Evolutionary conservation across 1,140 invertebrate genomes (phyloP), one percentile per base, ranked within the genome.

Genomic region (Caenorhabditis latens): DNA sequence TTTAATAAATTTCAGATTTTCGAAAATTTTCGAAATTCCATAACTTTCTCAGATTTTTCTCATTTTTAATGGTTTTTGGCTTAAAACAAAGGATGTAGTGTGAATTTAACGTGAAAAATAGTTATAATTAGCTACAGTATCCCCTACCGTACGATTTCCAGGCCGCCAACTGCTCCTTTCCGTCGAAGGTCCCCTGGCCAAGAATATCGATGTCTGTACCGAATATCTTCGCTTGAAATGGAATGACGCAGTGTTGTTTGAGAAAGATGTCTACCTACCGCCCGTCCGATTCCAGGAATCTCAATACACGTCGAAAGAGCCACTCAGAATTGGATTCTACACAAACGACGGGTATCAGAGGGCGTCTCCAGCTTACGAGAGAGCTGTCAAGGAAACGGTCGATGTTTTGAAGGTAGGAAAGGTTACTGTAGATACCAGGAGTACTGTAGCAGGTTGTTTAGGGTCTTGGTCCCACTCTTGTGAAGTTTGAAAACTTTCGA

Each of bases 351-450:
- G 91, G 11, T 92, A 91, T 57, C 71, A 91, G 55, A 83, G 63
- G 48, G 87, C 91, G 13, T 88, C 88, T 14, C 91, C 91, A 19
- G 90, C 84, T 90, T 92, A 86, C 42, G 55, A 63, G 16, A 89
- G 92, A n/a, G 90, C 87, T n/a, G 91, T 92, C 4, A 24, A 43
- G 13, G 91, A 91, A 14, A 92, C 90, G 8, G 90, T 92, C 4
- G 82, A 89, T 14, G 91, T 85, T 53, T 84, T 92, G 71, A 85
- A 63, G 61, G 61, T 63, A n/a, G 32, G 8, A 4, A 24, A 13
- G 32, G 9, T 63, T 32, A 32, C 32, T 32, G 32, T 32, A 32
- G 32, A 32, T 32, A 32, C 32, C 2, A 32, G 32, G 32, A 32
- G 0, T 32, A 2, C 32, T 32, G 32, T 32, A 32, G 32, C 2